A percentile compares a stretch with the other conserved stretches of the same genome.
Evolutionary conservation across 2,113 vertebrate genomes (phyloP).

Genomic region (Scartelaos histophorus): DNA sequence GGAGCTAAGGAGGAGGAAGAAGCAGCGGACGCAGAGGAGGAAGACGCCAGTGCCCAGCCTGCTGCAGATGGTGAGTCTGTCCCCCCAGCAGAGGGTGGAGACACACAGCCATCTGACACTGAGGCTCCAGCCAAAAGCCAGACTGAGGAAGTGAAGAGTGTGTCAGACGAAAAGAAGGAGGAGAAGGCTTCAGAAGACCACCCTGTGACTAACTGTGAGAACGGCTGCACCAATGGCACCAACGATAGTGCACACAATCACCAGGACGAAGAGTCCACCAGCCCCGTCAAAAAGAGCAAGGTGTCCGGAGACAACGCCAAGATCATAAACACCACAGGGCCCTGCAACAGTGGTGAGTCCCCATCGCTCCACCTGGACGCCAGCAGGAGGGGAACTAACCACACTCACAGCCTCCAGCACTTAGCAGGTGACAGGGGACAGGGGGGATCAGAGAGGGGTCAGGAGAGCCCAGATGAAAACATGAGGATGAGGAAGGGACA

Average conservation of each 20-base stretch:
- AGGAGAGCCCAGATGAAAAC: constrained; percentile 52
- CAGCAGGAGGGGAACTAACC: constrained; percentile 6
- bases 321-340: constrained; percentile 72
- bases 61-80: constrained; percentile 40
- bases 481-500: constrained; percentile 72
- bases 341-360: constrained; percentile 80
- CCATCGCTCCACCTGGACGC: constrained; percentile 54
- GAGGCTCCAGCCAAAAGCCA: constrained; percentile 24
- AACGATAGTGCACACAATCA: constrained; percentile 73
- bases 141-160: constrained; percentile 10
- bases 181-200: constrained; percentile 23
- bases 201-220: constrained; percentile 74
- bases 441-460: constrained; percentile 33
- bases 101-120: constrained; percentile 33
- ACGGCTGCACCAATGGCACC: constrained; percentile 71
- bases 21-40: constrained; percentile 45
- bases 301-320: constrained; percentile 68
- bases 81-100: constrained; percentile 32
- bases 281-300: constrained; percentile 71
- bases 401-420: constrained; percentile 19
- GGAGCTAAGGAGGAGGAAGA: constrained; percentile 66
- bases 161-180: constrained; percentile 9
- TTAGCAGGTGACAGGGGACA: constrained; percentile 44
- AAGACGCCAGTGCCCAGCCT: constrained; percentile 24
- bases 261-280: constrained; percentile 63